These are phyloP conservation scores for Brachionus paranguensis DNA, from an alignment of 1,140 invertebrate species.

Conservation along the genomic window DNA sequence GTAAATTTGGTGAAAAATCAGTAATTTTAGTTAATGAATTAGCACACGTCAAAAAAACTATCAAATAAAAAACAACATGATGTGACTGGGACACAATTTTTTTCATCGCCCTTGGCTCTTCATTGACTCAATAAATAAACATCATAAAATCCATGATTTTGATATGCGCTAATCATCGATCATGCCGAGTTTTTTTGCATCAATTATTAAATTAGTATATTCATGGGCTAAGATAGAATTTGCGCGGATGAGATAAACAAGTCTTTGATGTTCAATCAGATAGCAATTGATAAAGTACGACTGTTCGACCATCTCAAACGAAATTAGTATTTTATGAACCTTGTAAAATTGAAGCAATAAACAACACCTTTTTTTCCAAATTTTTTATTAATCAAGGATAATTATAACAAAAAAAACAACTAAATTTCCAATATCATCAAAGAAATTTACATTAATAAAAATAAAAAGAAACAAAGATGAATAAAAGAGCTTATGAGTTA, in stretches of 20 bases:
- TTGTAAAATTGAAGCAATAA: slow-evolving; percentile 9
- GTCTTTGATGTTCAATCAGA: not conserved
- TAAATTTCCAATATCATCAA: not conserved
- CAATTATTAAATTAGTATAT: too few relatives aligned
- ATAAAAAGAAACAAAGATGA: not conserved
- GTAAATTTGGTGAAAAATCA: too few relatives aligned
- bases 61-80: too few relatives aligned
- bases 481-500: not conserved
- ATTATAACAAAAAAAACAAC: not conserved
- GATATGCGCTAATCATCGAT: too few relatives aligned
- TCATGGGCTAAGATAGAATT: not conserved
- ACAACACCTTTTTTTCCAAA: not conserved
- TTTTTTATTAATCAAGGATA: slow-evolving; percentile 11
- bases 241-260: not conserved
- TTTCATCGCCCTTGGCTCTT: too few relatives aligned
- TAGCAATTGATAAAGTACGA: not conserved
- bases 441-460: slow-evolving; percentile 11
- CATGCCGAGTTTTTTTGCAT: too few relatives aligned
- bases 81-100: too few relatives aligned
- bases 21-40: too few relatives aligned
- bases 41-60: too few relatives aligned
- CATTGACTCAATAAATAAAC: too few relatives aligned
- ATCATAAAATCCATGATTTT: too few relatives aligned
- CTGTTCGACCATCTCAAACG: not conserved
- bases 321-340: not conserved